These are phyloP conservation scores for Otocyon megalotis DNA, from an alignment of 2,113 vertebrate species.

Conservation along the genomic window DNA sequence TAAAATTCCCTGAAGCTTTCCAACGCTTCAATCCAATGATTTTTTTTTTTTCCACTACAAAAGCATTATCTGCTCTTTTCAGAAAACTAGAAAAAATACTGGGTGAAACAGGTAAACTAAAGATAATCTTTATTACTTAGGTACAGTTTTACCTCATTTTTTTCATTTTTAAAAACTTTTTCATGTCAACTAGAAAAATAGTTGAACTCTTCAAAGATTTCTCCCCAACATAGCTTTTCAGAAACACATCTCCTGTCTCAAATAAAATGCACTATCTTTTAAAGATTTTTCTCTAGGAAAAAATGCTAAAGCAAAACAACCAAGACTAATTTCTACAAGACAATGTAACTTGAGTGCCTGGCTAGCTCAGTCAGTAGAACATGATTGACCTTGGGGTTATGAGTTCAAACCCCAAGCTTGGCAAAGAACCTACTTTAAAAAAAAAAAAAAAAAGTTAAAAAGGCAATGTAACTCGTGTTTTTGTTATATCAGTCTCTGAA, in stretches of 20 bases:
- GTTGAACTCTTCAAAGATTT: not conserved
- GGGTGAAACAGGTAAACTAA: not conserved
- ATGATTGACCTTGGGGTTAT: not conserved
- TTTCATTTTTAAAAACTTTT: not conserved
- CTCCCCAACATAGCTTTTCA: not conserved
- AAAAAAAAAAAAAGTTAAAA: not conserved
- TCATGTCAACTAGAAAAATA: conserved; percentile 10
- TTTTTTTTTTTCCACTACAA: not conserved
- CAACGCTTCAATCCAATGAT: not conserved
- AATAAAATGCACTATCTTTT: not conserved
- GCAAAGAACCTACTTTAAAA: not conserved
- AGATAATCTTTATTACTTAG: not conserved
- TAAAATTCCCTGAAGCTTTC: not conserved
- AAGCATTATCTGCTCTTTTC: not conserved
- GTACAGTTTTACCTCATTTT: not conserved
- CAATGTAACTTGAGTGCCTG: not conserved
- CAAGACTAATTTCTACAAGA: not conserved
- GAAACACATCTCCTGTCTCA: not conserved
- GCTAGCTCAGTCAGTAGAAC: not conserved
- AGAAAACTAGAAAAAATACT: not conserved
- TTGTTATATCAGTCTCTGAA: not conserved
- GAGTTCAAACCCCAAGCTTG: not conserved
- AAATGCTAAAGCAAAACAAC: not conserved
- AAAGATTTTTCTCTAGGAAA: not conserved
- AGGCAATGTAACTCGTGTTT: not conserved